Evolutionary conservation across 2,113 vertebrate species (phyloP).

Genomic region (Mus musculus): GRCm39 chr2:31738501-31739000

Average conservation of each 20-base stretch:
- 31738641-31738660: too few species aligned
- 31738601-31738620: too few species aligned
- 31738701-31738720: too few species aligned
- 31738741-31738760: too few species aligned
- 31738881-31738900: neutral
- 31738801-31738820: too few species aligned
- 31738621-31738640: too few species aligned
- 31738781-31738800: too few species aligned
- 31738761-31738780: accelerated
- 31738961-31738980: conserved; percentile 13
- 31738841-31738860: accelerated
- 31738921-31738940: neutral
- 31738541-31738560: neutral
- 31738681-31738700: too few species aligned
- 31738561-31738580: too few species aligned
- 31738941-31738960: neutral
- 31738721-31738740: neutral
- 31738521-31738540: accelerated
- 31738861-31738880: neutral
- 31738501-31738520: accelerated
- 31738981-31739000: neutral
- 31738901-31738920: accelerated
- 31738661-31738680: too few species aligned
- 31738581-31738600: too few species aligned
- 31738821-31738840: accelerated